Percentiles rank a stretch among this genome's conserved stretches.
phyloP scores from a whole-genome alignment of 2,797 vertebrate genomes.

The Helicolenus hilgendorfi region DNA sequence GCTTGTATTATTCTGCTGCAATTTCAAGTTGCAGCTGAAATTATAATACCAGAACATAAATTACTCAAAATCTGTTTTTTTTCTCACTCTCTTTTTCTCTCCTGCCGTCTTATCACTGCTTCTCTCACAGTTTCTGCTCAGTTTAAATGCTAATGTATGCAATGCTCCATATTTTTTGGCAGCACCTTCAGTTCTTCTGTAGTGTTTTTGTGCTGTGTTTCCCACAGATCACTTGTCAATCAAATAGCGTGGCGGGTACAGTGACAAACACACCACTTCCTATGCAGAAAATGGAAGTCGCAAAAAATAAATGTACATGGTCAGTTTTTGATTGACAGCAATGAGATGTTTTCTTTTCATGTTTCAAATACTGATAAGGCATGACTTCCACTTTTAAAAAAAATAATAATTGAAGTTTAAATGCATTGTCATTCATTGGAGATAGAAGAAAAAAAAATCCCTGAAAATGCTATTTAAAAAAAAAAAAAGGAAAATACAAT shows the following conservation, averaged over 20 bases:
- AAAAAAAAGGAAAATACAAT: neutral
- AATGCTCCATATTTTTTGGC: neutral
- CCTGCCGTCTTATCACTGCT: neutral
- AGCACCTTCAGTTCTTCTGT: neutral
- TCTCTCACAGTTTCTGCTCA: neutral
- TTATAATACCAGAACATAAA: neutral
- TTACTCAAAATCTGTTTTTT: neutral
- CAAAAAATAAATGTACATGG: neutral
- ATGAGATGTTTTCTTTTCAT: neutral
- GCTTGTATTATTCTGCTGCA: neutral
- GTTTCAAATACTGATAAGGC: neutral
- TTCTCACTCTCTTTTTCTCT: neutral
- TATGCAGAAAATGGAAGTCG: neutral
- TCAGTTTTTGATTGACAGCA: neutral
- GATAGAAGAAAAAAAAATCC: neutral
- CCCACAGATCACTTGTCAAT: neutral
- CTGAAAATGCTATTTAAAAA: neutral
- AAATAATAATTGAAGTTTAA: neutral
- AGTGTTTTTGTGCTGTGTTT: neutral
- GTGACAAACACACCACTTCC: neutral
- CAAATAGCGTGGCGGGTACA: neutral
- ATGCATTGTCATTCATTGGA: neutral
- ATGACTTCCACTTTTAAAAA: neutral
- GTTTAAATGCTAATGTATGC: slow-evolving; percentile 36
- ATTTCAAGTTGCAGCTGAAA: neutral